A percentile compares a stretch with the other conserved stretches of the same genome.
Conservation (phyloP, 2,888 invertebrate genomes). For the Drosophila buzzatii region DNA sequence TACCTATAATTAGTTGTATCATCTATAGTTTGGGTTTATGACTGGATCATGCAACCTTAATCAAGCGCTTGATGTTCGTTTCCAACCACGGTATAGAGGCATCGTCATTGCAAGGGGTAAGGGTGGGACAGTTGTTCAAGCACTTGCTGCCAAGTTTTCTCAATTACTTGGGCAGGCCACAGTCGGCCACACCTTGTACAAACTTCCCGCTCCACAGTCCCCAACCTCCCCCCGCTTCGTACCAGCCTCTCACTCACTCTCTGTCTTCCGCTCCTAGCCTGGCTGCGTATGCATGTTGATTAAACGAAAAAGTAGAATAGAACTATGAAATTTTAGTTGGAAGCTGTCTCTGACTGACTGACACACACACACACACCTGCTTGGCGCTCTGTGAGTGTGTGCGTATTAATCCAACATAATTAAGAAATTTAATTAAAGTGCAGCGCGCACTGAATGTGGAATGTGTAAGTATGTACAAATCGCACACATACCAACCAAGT, state of each 20-base stretch:
- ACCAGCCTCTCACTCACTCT: not conserved
- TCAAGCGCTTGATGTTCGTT: not conserved
- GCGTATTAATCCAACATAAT: slow-evolving; percentile 77
- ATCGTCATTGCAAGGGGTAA: not conserved
- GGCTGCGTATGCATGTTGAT: slow-evolving; percentile 69
- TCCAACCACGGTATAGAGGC: slow-evolving; percentile 2
- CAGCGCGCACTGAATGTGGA: slow-evolving; percentile 71
- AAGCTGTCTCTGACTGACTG: slow-evolving; percentile 30
- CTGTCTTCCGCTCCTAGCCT: slow-evolving; percentile 12
- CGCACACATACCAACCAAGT: not conserved
- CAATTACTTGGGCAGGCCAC: slow-evolving; percentile 65
- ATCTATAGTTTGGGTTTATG: not conserved
- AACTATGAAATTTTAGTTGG: slow-evolving; percentile 69
- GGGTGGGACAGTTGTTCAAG: slow-evolving; percentile 2
- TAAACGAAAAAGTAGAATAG: slow-evolving; percentile 74
- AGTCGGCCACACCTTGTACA: slow-evolving; percentile 29
- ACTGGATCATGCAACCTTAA: not conserved
- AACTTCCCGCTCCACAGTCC: not conserved
- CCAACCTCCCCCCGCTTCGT: not conserved
- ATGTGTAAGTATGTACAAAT: slow-evolving; percentile 24
- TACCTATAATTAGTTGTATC: not conserved
- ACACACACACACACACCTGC: slow-evolving; percentile 13
- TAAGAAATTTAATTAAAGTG: slow-evolving; percentile 80
- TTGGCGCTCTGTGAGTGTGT: slow-evolving; percentile 6
- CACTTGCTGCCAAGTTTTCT: slow-evolving; percentile 74